phyloP scores from a whole-genome alignment of 1,140 invertebrate genomes.

The Coelopa frigida region DNA sequence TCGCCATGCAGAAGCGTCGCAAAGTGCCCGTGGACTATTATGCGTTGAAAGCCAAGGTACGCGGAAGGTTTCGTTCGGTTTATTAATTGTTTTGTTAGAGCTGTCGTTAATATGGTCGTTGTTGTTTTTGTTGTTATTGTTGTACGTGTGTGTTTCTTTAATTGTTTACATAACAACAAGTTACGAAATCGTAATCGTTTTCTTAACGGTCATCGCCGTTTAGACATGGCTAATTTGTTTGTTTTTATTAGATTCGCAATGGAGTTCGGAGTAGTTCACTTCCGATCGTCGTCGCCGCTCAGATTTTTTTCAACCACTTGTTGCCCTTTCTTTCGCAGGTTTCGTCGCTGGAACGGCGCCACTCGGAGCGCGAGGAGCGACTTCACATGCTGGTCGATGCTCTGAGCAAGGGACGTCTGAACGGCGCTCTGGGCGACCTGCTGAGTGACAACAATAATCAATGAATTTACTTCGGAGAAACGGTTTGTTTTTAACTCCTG shows the following conservation, averaged over 20 bases:
- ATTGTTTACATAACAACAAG: neutral
- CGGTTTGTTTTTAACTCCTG: too few species aligned
- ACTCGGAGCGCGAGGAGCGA: slow-evolving; percentile 42
- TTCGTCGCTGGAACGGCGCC: slow-evolving; percentile 36
- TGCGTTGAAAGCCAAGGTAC: slow-evolving; percentile 43
- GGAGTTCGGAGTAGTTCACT: too few species aligned
- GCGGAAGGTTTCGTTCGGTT: slow-evolving; percentile 2
- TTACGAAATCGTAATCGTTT: slow-evolving; percentile 1
- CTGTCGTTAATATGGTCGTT: neutral
- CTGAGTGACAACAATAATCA: slow-evolving; percentile 37
- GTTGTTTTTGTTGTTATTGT: neutral
- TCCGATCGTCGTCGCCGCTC: too few species aligned
- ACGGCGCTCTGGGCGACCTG: slow-evolving; percentile 37
- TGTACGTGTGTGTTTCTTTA: slow-evolving; percentile 1
- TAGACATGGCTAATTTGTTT: neutral
- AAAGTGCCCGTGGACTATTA: slow-evolving; percentile 44
- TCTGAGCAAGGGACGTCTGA: slow-evolving; percentile 40
- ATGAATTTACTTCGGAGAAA: too few species aligned
- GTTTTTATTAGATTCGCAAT: slow-evolving; percentile 1
- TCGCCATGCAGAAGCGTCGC: slow-evolving; percentile 38
- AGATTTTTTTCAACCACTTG: neutral
- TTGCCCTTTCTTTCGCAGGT: slow-evolving; percentile 22
- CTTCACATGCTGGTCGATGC: slow-evolving; percentile 43
- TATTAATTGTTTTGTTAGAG: neutral
- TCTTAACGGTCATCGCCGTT: neutral